Base-by-base conservation (phyloP, 2,113 vertebrate species). In the Chloroceryle aenea region DNA sequence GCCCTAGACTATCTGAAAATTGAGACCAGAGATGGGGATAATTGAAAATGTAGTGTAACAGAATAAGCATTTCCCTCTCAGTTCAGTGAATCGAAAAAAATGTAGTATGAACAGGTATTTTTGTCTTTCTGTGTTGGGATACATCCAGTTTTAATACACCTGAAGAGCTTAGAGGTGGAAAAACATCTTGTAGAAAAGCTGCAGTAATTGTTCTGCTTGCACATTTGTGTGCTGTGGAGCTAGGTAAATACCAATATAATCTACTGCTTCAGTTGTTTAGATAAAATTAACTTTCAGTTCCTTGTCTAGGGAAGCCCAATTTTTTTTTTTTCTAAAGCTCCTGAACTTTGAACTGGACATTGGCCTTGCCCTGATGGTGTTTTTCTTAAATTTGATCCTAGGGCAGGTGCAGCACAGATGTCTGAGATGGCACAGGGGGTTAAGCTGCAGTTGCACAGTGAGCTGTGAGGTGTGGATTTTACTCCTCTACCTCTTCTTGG, bases 391-490 rank as follows among this genome's bases (percentile, higher is more conserved):
- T 69, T 77, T 2, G 2, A 9, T 55, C 20, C n/a, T 30, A 18
- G 30, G 72, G 14, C 14, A 84, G 59, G 62, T 76, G 36, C 29
- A 58, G 67, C 67, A 53, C 40, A 58, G 36, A 27, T 67, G 56
- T 40, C 29, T 1, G 11, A 53, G 72, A 4, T 0, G 1, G 18
- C 43, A 15, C 9, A 17, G 26, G 21, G 29, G 2, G 17, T 64
- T 72, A 73, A 14, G 38, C 32, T 72, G 36, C 42, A 47, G 53
- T 61, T 67, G n/a, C 52, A 55, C 26, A 53, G 43, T 27, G 43
- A 61, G 9, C n/a, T 72, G 58, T 0, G 0, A 56, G 14, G 48
- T 62, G 29, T 61, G 67, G 59, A 17, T 48, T 96, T 88, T 63
- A 62, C 15, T 86, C 11, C 13, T 85, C 26, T 22, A 48, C 43